Base-by-base conservation (phyloP, 1,140 invertebrate genomes). In the Drosophila tani region DNA sequence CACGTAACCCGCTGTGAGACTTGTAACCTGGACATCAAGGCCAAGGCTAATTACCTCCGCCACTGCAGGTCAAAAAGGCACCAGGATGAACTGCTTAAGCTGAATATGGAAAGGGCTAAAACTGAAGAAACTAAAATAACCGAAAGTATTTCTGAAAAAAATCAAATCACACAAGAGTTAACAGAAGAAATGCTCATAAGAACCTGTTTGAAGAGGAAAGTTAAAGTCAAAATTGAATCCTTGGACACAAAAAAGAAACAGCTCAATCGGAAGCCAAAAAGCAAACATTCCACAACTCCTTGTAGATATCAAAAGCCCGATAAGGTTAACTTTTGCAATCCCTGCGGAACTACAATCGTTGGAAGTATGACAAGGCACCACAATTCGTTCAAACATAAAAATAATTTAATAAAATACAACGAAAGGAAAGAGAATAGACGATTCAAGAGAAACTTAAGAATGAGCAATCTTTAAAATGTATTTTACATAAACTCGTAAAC, bases 21-120 rank as follows among this genome's bases (percentile, higher is more conserved):
- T 15, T 81, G 79, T 19, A 32, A 55, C 14, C n/a, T 75, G 2
- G 65, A 27, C 14, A 64, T 81, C 9, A 81, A 75, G n/a, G 49
- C 60, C 0, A 62, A 46, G 17, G 17, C 11, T 8, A 81, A 81
- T 19, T 81, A 60, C 46, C 21, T 15, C 4, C 59, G 78, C 8
- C 79, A 81, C 24, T 81, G 64, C 19, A 51, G 64, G 5, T 76
- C 59, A 2, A 38, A 35, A 17, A 51, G 38, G 2, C 79, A 81
- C 12, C 29, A 57, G 50, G 19, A 76, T 19, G 15, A 45, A 11
- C 12, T 75, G 1, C 5, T 19, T 15, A 43, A 38, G 2, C 7
- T 62, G 12, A 56, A 57, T 5, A 32, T 12, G 4, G 12, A 5
- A 3, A 15, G 29, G 0, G 43, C 11, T 2, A 14, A 53, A 4